A percentile compares a stretch with the other conserved stretches of the same genome.
These are phyloP conservation scores for Tiphia femorata DNA, from an alignment of 2,888 invertebrate genomes.

Conservation along the genomic window DNA sequence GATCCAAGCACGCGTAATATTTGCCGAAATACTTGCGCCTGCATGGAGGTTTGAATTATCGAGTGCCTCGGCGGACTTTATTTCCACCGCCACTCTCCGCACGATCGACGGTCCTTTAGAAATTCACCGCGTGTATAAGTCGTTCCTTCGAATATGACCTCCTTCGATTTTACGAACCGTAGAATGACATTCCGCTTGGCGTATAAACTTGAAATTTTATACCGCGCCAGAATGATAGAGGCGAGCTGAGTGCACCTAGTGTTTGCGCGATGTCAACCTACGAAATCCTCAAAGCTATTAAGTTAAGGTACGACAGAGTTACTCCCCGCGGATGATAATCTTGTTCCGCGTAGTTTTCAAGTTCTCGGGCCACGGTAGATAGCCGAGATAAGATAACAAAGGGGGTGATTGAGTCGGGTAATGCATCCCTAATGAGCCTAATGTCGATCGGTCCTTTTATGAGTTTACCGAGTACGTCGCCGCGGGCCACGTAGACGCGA, in stretches of 20 bases:
- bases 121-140: too few species aligned
- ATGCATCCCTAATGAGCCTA: constrained; percentile 38
- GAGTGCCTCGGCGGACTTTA: too few species aligned
- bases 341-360: constrained; percentile 21
- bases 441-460: constrained; percentile 25
- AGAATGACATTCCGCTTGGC: too few species aligned
- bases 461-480: constrained; percentile 13
- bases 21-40: too few species aligned
- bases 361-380: constrained; percentile 22
- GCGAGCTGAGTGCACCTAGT: not conserved
- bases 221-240: too few species aligned
- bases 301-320: constrained; percentile 13
- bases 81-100: too few species aligned
- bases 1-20: too few species aligned
- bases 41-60: too few species aligned
- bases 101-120: too few species aligned
- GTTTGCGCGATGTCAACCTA: constrained; percentile 11
- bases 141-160: too few species aligned
- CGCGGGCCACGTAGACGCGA: constrained; percentile 16
- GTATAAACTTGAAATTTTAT: too few species aligned
- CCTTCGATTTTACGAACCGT: too few species aligned
- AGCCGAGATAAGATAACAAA: constrained; percentile 35
- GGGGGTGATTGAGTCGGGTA: constrained; percentile 32
- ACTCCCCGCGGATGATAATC: constrained; percentile 17
- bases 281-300: constrained; percentile 13